Evolutionary conservation across 2,113 vertebrate species (phyloP).

Genomic region (Apaloderma vittatum): DNA sequence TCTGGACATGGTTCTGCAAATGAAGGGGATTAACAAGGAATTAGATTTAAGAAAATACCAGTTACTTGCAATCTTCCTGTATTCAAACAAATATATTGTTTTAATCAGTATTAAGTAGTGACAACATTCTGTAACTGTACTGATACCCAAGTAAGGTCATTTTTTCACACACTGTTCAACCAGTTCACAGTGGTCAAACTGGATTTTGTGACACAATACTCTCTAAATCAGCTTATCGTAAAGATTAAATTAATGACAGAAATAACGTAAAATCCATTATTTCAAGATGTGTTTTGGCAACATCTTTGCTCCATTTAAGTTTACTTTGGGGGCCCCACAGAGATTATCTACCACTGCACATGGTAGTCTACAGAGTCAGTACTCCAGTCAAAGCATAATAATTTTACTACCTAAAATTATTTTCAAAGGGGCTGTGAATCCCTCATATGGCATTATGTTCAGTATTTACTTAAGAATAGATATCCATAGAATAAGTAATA

Average conservation of each 20-base stretch:
- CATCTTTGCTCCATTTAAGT: neutral
- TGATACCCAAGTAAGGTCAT: neutral
- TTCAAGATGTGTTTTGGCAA: neutral
- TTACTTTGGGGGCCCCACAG: neutral
- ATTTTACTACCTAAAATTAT: neutral
- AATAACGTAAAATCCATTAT: neutral
- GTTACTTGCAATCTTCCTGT: neutral
- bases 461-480: neutral
- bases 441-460: neutral
- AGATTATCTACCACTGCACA: neutral
- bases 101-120: neutral
- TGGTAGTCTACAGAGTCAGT: accelerated
- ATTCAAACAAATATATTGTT: neutral
- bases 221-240: neutral
- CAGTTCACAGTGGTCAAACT: too few relatives aligned
- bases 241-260: neutral
- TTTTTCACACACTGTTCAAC: neutral
- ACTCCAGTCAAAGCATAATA: neutral
- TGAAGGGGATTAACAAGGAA: constrained; percentile 43
- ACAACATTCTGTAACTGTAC: neutral
- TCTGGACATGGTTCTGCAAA: constrained; percentile 95
- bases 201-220: neutral
- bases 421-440: neutral
- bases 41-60: constrained; percentile 22
- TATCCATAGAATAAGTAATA: neutral